Percentiles rank a stretch among this genome's conserved stretches.
Conservation (phyloP, 1,140 invertebrate genomes). For the Charaxes varanes region DNA sequence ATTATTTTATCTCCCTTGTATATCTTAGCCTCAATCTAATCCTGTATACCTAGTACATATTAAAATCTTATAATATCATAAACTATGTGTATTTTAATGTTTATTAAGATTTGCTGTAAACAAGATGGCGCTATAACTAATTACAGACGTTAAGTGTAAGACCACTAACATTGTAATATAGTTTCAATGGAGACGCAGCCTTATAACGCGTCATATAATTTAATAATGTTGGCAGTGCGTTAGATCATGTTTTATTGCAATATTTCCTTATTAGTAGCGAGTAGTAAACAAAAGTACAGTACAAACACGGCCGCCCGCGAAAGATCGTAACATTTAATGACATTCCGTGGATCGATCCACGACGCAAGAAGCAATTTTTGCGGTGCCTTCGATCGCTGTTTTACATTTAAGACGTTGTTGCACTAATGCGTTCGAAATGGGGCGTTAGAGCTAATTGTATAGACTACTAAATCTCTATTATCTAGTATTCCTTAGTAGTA, state of each 20-base stretch:
- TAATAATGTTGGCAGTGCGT: background rate
- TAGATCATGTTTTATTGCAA: conserved; percentile 8
- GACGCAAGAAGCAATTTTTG: conserved; percentile 48
- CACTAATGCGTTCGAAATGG: conserved; percentile 16
- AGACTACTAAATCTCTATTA: too few species aligned
- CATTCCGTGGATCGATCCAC: conserved; percentile 38
- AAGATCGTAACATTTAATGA: conserved; percentile 64
- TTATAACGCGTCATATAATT: too few species aligned
- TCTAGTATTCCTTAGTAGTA: too few species aligned
- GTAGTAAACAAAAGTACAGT: conserved; percentile 19
- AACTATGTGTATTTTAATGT: too few species aligned
- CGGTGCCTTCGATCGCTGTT: conserved; percentile 35
- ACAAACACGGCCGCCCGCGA: conserved; percentile 24
- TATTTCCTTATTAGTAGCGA: conserved; percentile 3
- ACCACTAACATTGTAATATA: conserved; percentile 4
- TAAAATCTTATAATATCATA: too few species aligned
- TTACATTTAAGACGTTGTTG: conserved; percentile 35
- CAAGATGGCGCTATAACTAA: too few species aligned
- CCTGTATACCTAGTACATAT: too few species aligned
- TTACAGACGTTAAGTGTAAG: too few species aligned
- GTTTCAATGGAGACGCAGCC: background rate
- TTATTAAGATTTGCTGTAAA: too few species aligned
- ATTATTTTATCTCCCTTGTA: too few species aligned
- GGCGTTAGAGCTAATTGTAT: too few species aligned
- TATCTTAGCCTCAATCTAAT: too few species aligned